Base-by-base conservation (phyloP, 2,113 vertebrate genomes). In the Myocastor coypus region DNA sequence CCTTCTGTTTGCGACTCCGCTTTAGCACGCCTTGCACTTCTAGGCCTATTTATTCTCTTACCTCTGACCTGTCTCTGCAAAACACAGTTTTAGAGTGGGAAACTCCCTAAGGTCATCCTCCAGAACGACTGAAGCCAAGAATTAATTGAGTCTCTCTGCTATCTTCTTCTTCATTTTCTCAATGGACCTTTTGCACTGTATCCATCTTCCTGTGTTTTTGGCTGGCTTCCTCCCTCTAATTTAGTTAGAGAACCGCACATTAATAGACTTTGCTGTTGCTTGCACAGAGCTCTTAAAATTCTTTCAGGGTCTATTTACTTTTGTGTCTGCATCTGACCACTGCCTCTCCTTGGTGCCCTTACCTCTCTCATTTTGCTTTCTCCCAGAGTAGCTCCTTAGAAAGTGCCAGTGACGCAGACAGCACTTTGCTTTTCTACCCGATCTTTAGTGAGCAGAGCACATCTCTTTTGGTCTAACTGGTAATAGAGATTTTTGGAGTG, bases 1-100 rank as follows among this genome's bases (percentile, higher is more conserved):
- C 83, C 83, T 91, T 68, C 32, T n/a, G 28, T 95, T 63, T 83
- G 71, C 55, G 37, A 59, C 85, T 95, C 96, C 46, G 88, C 85
- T 92, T 91, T 34, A 94, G 86, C 86, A 94, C 66, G 96, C 82
- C 92, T 96, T 96, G 55, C 95, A 91, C 88, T 96, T 92, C 95
- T 93, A 96, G 61, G 30, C 52, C 81, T 95, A 83, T 96, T 92
- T 95, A 80, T 94, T 96, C 83, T 89, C 73, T 93, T 73, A 91
- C 63, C 73, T 97, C 91, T 96, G 83, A 94, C 89, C 57, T 89
- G 75, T 42, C 83, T 96, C 68, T 95, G 73, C 89, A 97, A 89
- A 96, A 94, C 86, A 88, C 80, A 85, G 52, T 95, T 91, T 95
- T 40, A 94, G 78, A 96, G 83, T 91, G n/a, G 78, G 87, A 93